Evolutionary conservation across 2,797 vertebrate genomes (phyloP), one percentile per base, ranked within the genome.

Genomic region (Catharus ustulatus): DNA sequence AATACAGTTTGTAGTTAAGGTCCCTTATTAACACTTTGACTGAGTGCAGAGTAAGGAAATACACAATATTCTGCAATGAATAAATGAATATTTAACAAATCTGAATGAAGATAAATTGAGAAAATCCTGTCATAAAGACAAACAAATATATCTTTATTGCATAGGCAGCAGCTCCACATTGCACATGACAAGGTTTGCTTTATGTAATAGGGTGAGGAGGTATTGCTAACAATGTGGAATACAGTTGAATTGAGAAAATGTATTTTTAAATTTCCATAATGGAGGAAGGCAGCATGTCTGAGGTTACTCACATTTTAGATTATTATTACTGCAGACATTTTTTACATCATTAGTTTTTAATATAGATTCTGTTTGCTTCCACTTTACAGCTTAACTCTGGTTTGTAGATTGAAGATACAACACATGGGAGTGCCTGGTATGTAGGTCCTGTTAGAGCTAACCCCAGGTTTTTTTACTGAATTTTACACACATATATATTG

Each of bases 341-440:
- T 93, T 95, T 91, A 88, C 92, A 95, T 94, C 94, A 94, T 97
- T 97, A 95, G 87, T 91, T 97, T 96, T 96, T 96, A 93, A 94
- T 96, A 93, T 71, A 94, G 67, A 58, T 86, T 76, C 45, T 67
- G 32, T 81, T 95, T 93, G 34, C 80, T 95, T 94, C 67, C 75
- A 59, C 61, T 73, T 91, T 40, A 69, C 69, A 76, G 59, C 82
- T 84, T 90, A 66, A 59, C 30, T 84, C 42, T 84, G 27, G 21
- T 78, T 88, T 81, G 61, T 51, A 91, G 45, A 63, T 52, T 73
- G 82, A 86, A 84, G 45, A 78, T 92, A 63, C 26, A 85, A 36
- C 48, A 63, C 1, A 2, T 61, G 30, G 24, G 30, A 22, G 42
- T 87, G 57, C 32, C 17, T 69, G 55, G 51, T 73, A 82, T 49